phyloP scores from a whole-genome alignment of 2,797 vertebrate genomes.

The Emydoidea blandingii region DNA sequence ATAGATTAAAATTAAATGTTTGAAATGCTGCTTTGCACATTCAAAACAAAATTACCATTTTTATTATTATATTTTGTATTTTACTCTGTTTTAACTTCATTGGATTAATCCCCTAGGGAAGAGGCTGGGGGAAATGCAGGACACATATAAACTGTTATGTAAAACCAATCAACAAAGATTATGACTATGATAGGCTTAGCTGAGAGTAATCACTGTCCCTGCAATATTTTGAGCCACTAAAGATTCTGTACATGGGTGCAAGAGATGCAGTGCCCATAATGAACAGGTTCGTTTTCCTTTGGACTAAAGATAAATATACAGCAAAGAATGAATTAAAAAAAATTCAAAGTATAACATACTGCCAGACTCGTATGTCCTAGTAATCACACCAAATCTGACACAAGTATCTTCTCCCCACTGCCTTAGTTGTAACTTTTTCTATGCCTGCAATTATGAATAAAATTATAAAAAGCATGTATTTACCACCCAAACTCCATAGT shows the following conservation, averaged over 20 bases:
- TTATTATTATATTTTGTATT: background rate
- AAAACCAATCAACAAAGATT: background rate
- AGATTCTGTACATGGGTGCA: background rate
- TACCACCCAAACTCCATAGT: slow-evolving; percentile 73
- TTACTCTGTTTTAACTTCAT: background rate
- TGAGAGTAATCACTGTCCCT: rapidly evolving
- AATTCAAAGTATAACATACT: rapidly evolving
- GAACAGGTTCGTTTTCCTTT: background rate
- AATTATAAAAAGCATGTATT: slow-evolving; percentile 14
- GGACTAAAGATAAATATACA: background rate
- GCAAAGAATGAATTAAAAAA: rapidly evolving
- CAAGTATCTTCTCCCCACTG: background rate
- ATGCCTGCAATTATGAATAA: background rate
- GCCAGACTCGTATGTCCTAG: rapidly evolving
- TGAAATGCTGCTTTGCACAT: slow-evolving; percentile 16
- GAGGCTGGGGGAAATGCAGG: background rate
- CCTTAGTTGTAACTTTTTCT: background rate
- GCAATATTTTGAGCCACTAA: background rate
- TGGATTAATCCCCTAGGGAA: background rate
- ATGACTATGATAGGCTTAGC: background rate
- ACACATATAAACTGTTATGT: rapidly evolving
- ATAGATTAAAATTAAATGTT: background rate
- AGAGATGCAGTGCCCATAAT: background rate
- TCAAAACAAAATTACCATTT: slow-evolving; percentile 8
- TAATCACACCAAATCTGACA: rapidly evolving